Evolutionary conservation across 2,113 vertebrate species (phyloP), one percentile per base, ranked within the genome.

Genomic region (Eira barbara): DNA sequence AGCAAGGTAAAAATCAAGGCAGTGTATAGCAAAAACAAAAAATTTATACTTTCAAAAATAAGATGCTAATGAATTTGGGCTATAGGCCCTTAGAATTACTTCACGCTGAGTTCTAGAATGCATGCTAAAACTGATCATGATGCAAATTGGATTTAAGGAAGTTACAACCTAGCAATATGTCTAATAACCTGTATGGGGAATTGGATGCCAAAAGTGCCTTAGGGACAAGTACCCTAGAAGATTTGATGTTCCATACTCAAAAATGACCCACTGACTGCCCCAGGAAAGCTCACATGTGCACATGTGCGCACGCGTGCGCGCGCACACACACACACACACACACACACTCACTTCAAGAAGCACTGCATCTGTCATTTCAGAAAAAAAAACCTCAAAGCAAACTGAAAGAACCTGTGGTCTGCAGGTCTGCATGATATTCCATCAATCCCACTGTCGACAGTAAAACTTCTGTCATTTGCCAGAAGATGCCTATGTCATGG

Each of bases 21-120:
- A 93, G 36, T 42, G 82, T 42, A 80, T 0, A 80, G 31, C 13
- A 95, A 39, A 83, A 85, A 95, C 23, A 91, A 91, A 88, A 2
- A 88, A 94, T 23, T 65, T 6, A 78, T 80, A 86, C 20, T 93
- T 95, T 95, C 21, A 82, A 94, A 93, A 91, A 20, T 83, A 82
- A 95, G 34, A 92, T 71, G 71, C 10, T 71, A 45, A 90, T 45
- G 13, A 91, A 69, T 6, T 78, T 96, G 71, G 36, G 59, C 23
- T 78, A 34, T 59, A 3, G 94, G n/a, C 10, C 59, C n/a, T 91
- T 57, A 73, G 23, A 85, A 86, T 11, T n/a, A 65, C n/a, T 93
- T 86, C 76, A 63, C 39, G 34, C 39, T 71, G 29, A 83, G 57
- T 78, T 93, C 84, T 81, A 47, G 71, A 92, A 81, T 14, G 81